Base-by-base conservation (phyloP, 2,113 vertebrate genomes). In the Chaetops frenatus region DNA sequence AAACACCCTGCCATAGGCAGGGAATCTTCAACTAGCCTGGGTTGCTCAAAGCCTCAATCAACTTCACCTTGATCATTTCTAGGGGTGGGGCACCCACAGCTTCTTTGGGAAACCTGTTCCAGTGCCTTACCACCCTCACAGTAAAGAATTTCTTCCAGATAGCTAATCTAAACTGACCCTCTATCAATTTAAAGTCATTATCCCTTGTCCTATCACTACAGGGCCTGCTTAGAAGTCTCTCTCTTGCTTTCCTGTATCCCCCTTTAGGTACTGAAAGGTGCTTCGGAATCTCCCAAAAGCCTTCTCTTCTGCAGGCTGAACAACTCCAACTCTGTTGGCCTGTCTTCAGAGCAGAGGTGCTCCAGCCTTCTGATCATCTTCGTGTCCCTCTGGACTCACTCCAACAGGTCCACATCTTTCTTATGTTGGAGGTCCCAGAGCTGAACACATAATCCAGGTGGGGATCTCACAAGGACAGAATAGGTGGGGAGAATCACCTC, bases 371-470 rank as follows among this genome's bases (percentile, higher is more conserved):
- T 60, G 61, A 82, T 25, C 14, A 54, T 25, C 24, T 73, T 40
- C 0, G 0, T 35, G 14, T 15, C 21, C 21, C 70, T 76, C 54
- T 82, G 62, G 20, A 61, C 22, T 31, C 0, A 0, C 38, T 67
- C 29, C 47, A 40, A 35, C 16, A 35, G 40, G 21, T 47, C 47
- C 16, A 18, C 0, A 0, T 47, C 8, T 11, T 60, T 21, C 15
- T 31, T 40, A 61, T 0, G 0, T 0, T 47, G 54, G 24, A 45
- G 38, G 16, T 6, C 40, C 11, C 61, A 69, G 24, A 67, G n/a
- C 21, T 19, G 40, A n/a, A 47, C 15, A 44, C 19, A 25, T 4
- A 25, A 3, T 35, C 20, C 24, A 60, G 20, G 24, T 27, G 17
- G 38, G 45, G 27, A 11, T 27, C 40, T 31, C 54, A 54, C 21